Conservation (phyloP, 1,140 invertebrate species). For the Pristionchus pacificus region DNA sequence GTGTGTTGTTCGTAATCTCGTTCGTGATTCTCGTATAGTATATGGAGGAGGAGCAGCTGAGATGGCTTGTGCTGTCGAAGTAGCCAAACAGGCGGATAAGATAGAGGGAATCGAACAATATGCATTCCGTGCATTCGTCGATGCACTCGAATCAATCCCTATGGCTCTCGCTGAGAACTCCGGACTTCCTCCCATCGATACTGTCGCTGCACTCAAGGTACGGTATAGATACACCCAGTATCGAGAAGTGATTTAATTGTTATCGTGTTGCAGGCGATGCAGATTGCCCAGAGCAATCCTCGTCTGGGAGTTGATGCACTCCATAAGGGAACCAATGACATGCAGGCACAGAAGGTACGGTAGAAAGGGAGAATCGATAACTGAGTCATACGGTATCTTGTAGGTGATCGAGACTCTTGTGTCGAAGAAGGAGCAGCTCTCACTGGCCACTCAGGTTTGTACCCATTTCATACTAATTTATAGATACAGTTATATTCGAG, state of each 20-base stretch:
- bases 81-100: slow-evolving; percentile 80
- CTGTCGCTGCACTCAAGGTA: slow-evolving; percentile 81
- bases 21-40: slow-evolving; percentile 85
- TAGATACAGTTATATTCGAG: too few species aligned
- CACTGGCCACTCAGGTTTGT: slow-evolving; percentile 76
- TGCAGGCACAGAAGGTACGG: slow-evolving; percentile 81
- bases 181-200: slow-evolving; percentile 84
- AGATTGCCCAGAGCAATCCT: slow-evolving; percentile 78
- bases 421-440: slow-evolving; percentile 94
- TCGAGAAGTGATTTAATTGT: not conserved
- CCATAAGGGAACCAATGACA: slow-evolving; percentile 78
- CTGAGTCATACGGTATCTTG: not conserved
- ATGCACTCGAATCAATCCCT: slow-evolving; percentile 89
- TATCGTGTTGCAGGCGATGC: slow-evolving; percentile 64
- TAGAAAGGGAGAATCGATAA: not conserved
- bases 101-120: slow-evolving; percentile 92
- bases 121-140: slow-evolving; percentile 88
- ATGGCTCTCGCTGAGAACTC: slow-evolving; percentile 93
- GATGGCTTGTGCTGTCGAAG: slow-evolving; percentile 85
- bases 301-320: slow-evolving; percentile 92
- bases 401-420: slow-evolving; percentile 88
- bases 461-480: not conserved
- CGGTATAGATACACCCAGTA: not conserved
- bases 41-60: slow-evolving; percentile 96
- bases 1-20: slow-evolving; percentile 90